Evolutionary conservation across 2,113 vertebrate species (phyloP), one percentile per base, ranked within the genome.

Genomic region (Proteles cristata): DNA sequence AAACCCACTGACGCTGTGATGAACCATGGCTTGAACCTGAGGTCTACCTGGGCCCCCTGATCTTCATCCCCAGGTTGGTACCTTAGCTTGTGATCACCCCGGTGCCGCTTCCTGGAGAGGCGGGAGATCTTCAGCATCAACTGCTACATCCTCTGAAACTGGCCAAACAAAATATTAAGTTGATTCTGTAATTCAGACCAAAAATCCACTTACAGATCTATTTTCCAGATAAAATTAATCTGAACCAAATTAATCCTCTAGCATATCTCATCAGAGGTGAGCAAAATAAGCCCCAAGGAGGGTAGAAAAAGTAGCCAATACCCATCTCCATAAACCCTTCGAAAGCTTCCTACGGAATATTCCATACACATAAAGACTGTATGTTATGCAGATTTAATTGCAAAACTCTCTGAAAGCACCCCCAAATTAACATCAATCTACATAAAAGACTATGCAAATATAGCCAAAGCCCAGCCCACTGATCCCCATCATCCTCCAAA

Each of bases 1-100:
- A 76, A 45, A 43, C 43, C 31, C 26, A 19, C 7, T 1, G 23
- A 58, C 31, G 1, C 15, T 28, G 3, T 16, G 3, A 0, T 11
- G n/a, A 25, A 28, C 4, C 65, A 11, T 21, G 58, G 5, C 88
- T 58, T 85, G 48, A 28, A 48, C 66, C 50, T 28, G 14, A 82
- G 65, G 48, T 73, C 39, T n/a, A 43, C 14, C 19, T 58, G 53
- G 50, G 50, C 2, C 50, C 61, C 35, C 39, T 17, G 39, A 76
- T 45, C 26, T 63, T 63, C 35, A 58, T 21, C 66, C 23, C 82
- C 12, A 61, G 61, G 17, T 7, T 55, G 25, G 35, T 25, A 45
- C 61, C 25, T 35, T 39, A 48, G 15, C 11, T 23, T 8, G 10
- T 11, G 45, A 28, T 61, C 55, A 58, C 66, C 28, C 16, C 10